Base-by-base conservation (phyloP, 2,113 vertebrate genomes). In the Leucosticte australis region DNA sequence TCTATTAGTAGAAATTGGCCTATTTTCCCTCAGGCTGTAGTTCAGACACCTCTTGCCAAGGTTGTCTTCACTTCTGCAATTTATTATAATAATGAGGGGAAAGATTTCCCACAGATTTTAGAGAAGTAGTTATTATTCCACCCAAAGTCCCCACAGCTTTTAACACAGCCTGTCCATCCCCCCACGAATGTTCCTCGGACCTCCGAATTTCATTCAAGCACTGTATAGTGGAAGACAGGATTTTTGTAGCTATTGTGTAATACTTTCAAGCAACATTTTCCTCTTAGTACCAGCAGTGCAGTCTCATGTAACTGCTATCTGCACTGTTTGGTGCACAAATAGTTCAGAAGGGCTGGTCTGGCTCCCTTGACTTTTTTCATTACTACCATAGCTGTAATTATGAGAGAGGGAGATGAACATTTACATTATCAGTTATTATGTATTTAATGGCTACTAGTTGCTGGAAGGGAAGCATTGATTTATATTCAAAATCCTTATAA, bases 31-130 rank as follows among this genome's bases (percentile, higher is more conserved):
- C 21, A 67, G 76, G 86, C 83, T 92, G 68, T 18, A 80, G 75
- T 77, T 96, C 83, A 86, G 59, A 52, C 47, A 87, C 80, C 83
- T 87, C 91, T 70, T 87, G 73, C 76, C 80, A 75, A 92, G 31
- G 68, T 59, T 81, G 50, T 47, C 47, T 92, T 92, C 47, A 15
- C 47, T 93, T 93, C 68, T 93, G 83, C 56, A 47, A 75, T 90
- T 92, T 90, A 50, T 86, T 90, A 23, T 47, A 78, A 78, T 74
- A 70, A 74, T 6, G 63, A 92, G 27, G 59, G 83, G 23, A 92
- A 75, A 77, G 83, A 83, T 81, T 92, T 87, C 68, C 86, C 68
- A 70, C 80, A 75, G 68, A 59, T 93, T 90, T 73, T 17, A 64
- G 42, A 92, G 85, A 74, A 90, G 67, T 42, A 30, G 37, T 89